Base-by-base conservation (phyloP, 1,140 invertebrate genomes). In the Saccostrea echinata region DNA sequence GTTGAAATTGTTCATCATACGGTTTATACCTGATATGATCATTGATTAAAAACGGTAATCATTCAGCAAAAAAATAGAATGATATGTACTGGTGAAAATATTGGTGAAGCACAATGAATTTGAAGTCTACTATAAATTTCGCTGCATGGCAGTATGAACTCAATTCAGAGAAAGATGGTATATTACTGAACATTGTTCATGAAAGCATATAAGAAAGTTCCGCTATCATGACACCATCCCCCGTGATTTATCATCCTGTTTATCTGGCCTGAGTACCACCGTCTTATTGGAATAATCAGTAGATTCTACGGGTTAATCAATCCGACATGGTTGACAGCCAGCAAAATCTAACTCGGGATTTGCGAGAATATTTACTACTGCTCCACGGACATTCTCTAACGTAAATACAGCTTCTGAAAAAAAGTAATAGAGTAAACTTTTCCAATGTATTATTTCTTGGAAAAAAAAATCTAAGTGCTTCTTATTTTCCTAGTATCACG, bases 231-330 rank as follows among this genome's bases (percentile, higher is more conserved):
- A 83, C 81, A 83, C 81, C 81, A 83, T 83, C 81, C 81, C 80
- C 16, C 51, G 3, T n/a, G 35, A 51, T 52, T 83, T 83, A 83
- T 83, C 81, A 52, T 53, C 51, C 81, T 83, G 81, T 83, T 83
- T 83, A 83, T 83, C 81, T 83, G n/a, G 35, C 35, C 35, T n/a
- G 51, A 53, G 81, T 83, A 83, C 81, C 81, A 18, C 35, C 81
- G 51, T 51, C 81, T 83, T 83, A 51, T 52, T 52, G 35, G 35
- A 53, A 24, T 83, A 83, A 83, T 83, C 81, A 83, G 51, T 83
- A 35, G 81, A 83, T 83, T 35, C 35, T 83, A 83, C 81, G 81
- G 81, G 81, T 83, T 83, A 83, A 83, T 83, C 81, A 53, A 30
- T 83, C 35, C 81, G 81, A 83, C 51, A 83, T 53, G 81, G 81